phyloP scores from a whole-genome alignment of 53 echinoderm and acorn worm genomes.

The Mesocentrotus franciscanus region DNA sequence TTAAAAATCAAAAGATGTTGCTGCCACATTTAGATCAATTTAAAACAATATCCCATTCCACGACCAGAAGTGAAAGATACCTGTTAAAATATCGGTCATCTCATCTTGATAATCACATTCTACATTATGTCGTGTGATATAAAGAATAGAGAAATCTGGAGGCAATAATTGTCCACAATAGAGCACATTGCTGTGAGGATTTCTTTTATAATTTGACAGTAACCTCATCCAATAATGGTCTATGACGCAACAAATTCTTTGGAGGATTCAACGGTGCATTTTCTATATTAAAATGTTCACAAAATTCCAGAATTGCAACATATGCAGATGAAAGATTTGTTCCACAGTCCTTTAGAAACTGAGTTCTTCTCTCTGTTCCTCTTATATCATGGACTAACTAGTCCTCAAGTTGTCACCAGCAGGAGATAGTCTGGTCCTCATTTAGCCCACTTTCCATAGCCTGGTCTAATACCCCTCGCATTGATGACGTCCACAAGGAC shows the following conservation, averaged over 20 bases:
- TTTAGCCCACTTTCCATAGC: slow-evolving; percentile 97
- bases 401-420: background rate
- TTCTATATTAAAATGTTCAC: background rate
- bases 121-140: too few relatives aligned
- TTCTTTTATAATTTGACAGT: too few relatives aligned
- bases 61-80: too few relatives aligned
- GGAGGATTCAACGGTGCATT: too few relatives aligned
- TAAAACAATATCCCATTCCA: too few relatives aligned
- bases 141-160: too few relatives aligned
- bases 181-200: too few relatives aligned
- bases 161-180: too few relatives aligned
- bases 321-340: background rate
- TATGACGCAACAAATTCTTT: too few relatives aligned
- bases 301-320: background rate
- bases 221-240: too few relatives aligned
- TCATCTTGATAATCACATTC: background rate
- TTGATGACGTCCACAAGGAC: slow-evolving; percentile 91
- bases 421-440: slow-evolving; percentile 43
- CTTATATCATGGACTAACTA: background rate
- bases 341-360: background rate
- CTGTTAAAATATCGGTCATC: background rate
- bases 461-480: slow-evolving; percentile 89
- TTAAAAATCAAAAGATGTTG: too few relatives aligned
- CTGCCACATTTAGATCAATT: too few relatives aligned
- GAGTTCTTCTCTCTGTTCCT: background rate